Conservation (phyloP, 1,140 invertebrate genomes). For the Bradysia coprophila region DNA sequence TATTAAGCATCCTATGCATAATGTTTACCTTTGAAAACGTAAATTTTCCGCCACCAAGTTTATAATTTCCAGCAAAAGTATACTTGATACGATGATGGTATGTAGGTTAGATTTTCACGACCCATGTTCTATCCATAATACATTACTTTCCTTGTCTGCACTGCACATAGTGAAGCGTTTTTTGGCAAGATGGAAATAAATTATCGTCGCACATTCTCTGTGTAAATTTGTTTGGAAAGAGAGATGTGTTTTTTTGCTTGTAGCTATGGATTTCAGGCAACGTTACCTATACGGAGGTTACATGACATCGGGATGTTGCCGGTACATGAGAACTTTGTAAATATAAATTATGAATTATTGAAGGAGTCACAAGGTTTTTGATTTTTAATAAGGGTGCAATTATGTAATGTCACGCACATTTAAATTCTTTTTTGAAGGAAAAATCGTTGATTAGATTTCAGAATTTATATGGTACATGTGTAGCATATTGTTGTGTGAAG, state of each 20-base stretch:
- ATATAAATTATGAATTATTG: background rate
- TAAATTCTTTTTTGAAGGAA: background rate
- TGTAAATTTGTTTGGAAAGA: background rate
- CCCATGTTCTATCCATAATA: background rate
- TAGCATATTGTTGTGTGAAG: too few relatives aligned
- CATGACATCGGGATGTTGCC: too few relatives aligned
- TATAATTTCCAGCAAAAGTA: background rate
- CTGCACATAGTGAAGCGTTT: background rate
- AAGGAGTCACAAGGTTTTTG: background rate
- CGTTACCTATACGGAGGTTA: too few relatives aligned
- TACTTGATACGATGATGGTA: too few relatives aligned
- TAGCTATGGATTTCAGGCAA: too few relatives aligned
- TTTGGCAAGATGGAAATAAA: background rate
- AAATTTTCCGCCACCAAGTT: background rate
- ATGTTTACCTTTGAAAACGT: background rate
- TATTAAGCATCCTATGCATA: background rate
- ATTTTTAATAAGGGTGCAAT: background rate
- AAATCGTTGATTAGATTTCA: background rate
- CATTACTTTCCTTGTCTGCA: too few relatives aligned
- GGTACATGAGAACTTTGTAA: too few relatives aligned
- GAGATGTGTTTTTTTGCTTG: too few relatives aligned
- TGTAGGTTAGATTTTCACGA: too few relatives aligned
- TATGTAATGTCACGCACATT: background rate
- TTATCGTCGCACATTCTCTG: background rate
- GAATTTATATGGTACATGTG: background rate